Evolutionary conservation across 2,113 vertebrate genomes (phyloP).

Genomic region (Balaenoptera acutorostrata): DNA sequence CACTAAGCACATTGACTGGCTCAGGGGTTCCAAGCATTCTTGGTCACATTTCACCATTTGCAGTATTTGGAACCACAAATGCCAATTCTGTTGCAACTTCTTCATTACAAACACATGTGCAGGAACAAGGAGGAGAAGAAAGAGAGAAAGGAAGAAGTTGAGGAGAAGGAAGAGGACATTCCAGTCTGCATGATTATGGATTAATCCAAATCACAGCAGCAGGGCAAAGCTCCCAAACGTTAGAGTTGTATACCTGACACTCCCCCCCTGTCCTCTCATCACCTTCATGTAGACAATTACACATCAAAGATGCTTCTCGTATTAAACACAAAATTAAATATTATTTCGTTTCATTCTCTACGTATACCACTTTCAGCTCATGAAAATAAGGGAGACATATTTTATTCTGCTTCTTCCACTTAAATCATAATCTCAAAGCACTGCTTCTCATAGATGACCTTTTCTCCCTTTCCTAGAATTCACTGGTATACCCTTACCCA

Average conservation of each 20-base stretch:
- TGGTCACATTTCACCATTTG: background rate
- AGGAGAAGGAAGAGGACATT: background rate
- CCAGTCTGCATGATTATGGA: background rate
- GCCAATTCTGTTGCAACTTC: background rate
- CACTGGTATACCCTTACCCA: background rate
- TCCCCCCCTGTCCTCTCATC: background rate
- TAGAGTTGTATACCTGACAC: rapidly evolving
- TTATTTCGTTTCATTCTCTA: background rate
- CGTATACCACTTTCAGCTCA: background rate
- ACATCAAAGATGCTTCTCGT: background rate
- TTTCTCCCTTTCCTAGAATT: background rate
- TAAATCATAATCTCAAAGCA: background rate
- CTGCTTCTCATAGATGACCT: background rate
- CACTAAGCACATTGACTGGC: background rate
- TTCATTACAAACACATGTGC: background rate
- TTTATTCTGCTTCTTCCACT: background rate
- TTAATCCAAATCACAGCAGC: background rate
- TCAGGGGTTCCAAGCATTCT: background rate
- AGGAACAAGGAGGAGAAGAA: background rate
- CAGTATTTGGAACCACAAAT: background rate
- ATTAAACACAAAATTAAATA: background rate
- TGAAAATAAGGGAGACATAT: background rate
- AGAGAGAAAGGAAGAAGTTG: background rate
- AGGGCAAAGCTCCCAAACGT: background rate
- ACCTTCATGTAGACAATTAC: background rate